phyloP scores from a whole-genome alignment of 2,113 vertebrate genomes.

The Apteryx owenii region DNA sequence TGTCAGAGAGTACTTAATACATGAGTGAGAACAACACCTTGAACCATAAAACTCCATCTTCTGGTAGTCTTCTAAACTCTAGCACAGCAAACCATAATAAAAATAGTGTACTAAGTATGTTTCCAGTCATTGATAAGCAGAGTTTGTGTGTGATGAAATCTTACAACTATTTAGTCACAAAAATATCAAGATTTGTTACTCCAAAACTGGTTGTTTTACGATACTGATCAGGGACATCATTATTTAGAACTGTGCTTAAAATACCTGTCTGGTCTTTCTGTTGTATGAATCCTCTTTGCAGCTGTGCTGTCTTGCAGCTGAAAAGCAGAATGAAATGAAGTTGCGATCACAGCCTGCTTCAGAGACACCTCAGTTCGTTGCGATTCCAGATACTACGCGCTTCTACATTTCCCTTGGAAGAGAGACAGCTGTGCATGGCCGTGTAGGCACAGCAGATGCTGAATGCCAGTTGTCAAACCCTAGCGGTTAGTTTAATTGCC shows the following conservation, averaged over 20 bases:
- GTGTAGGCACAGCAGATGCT: slow-evolving; percentile 18
- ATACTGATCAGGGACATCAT: background rate
- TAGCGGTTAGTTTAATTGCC: slow-evolving; percentile 52
- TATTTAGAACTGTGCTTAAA: background rate
- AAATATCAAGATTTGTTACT: background rate
- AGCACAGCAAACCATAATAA: fast-evolving
- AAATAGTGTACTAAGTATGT: background rate
- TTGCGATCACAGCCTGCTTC: background rate
- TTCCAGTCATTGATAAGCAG: background rate
- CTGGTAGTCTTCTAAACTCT: background rate
- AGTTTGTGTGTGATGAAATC: background rate
- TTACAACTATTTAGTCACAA: background rate
- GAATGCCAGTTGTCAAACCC: slow-evolving; percentile 17
- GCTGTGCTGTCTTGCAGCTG: background rate
- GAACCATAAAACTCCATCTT: background rate
- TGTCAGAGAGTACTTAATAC: background rate
- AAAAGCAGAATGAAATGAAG: background rate
- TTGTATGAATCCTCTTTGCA: background rate
- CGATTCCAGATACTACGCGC: background rate
- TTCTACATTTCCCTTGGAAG: background rate
- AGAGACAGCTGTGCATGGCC: background rate
- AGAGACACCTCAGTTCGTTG: background rate
- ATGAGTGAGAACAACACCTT: too few relatives aligned
- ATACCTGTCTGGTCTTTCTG: background rate
- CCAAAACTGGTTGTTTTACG: background rate